Conservation (phyloP, 2,113 vertebrate species). For the Coptodon rendalli region DNA sequence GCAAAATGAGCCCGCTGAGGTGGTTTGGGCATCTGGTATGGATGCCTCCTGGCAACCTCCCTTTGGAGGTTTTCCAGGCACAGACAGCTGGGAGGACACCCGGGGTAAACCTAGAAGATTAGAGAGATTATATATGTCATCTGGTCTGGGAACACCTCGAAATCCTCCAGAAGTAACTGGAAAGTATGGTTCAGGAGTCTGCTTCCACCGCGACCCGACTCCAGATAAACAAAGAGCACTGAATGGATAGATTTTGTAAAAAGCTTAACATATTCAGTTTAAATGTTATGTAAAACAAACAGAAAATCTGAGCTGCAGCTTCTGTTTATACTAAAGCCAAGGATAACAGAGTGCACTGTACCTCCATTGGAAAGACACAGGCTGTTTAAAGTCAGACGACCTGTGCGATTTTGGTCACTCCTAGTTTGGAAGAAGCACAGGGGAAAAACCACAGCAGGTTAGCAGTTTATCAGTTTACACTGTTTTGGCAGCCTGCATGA, state of each 20-base stretch:
- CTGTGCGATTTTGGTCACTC: conserved; percentile 83
- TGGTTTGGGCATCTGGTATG: neutral
- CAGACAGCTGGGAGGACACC: neutral
- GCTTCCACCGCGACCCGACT: neutral
- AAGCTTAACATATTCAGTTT: neutral
- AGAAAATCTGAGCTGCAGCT: neutral
- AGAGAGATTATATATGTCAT: neutral
- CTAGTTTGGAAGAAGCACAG: conserved; percentile 48
- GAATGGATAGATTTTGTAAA: neutral
- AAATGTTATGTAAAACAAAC: neutral
- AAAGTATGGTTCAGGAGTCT: neutral
- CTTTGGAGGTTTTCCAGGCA: neutral
- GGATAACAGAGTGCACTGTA: conserved; percentile 23
- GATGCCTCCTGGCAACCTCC: neutral
- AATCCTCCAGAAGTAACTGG: neutral
- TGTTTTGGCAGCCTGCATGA: neutral
- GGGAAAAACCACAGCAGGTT: neutral
- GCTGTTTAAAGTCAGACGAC: conserved; percentile 86
- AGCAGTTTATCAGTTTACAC: neutral
- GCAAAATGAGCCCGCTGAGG: neutral
- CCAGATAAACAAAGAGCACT: neutral
- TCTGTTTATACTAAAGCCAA: neutral
- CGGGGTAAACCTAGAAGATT: neutral
- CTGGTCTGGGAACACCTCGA: neutral
- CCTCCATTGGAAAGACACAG: conserved; percentile 96